Percentiles rank a stretch among this genome's conserved stretches.
These are phyloP conservation scores for Ellobium chinense DNA, from an alignment of 2,888 invertebrate genomes.

Conservation along the genomic window DNA sequence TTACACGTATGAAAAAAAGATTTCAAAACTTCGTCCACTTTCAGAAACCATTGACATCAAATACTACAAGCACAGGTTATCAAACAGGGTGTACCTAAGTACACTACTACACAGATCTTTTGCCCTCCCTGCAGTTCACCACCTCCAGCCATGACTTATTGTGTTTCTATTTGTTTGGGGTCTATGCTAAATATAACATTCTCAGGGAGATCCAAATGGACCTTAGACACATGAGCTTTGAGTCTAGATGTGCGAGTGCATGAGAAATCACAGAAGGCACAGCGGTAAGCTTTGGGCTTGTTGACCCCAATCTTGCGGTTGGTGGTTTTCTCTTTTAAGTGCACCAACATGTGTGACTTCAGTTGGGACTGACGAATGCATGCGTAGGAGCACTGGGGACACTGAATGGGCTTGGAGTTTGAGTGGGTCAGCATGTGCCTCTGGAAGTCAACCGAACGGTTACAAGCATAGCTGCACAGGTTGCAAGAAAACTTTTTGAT, in stretches of 20 bases:
- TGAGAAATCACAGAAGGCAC: constrained; percentile 42
- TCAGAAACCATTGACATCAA: too few relatives aligned
- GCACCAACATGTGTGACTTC: constrained; percentile 44
- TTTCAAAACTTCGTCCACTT: too few relatives aligned
- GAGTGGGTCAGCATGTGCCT: constrained; percentile 46
- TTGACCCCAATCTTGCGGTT: constrained; percentile 10
- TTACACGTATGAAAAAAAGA: too few relatives aligned
- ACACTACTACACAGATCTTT: too few relatives aligned
- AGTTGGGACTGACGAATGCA: constrained; percentile 43
- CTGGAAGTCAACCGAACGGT: constrained; percentile 42
- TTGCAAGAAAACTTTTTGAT: constrained; percentile 43
- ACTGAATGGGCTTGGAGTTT: constrained; percentile 37
- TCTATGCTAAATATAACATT: constrained; percentile 46
- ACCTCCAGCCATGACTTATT: too few relatives aligned
- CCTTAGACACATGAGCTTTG: constrained; percentile 39
- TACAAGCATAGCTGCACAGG: constrained; percentile 42
- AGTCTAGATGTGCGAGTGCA: constrained; percentile 37
- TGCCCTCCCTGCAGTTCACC: too few relatives aligned
- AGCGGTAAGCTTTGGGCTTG: constrained; percentile 30
- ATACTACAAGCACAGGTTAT: too few relatives aligned
- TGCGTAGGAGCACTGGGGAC: constrained; percentile 43
- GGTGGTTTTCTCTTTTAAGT: constrained; percentile 30
- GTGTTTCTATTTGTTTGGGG: constrained; percentile 34
- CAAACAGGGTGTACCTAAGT: too few relatives aligned
- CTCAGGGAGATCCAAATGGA: constrained; percentile 40